phyloP scores from a whole-genome alignment of 2,888 invertebrate species.

The Cerceris ruficornis region DNA sequence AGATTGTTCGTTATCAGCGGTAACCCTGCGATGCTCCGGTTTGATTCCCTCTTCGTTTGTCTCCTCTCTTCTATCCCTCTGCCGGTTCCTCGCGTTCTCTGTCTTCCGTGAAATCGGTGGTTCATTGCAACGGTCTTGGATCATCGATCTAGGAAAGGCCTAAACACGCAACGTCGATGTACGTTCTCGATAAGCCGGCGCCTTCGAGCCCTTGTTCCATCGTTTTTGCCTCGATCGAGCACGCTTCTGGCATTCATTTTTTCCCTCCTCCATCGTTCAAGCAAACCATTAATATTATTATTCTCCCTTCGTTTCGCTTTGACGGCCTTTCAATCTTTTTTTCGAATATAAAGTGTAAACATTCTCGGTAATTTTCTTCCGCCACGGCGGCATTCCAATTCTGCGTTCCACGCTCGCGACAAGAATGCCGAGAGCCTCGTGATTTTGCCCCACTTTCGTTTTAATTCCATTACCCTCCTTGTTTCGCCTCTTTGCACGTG shows the following conservation, averaged over 20 bases:
- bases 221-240: conserved; percentile 9
- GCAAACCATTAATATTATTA: background rate
- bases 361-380: background rate
- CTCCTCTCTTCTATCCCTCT: conserved; percentile 3
- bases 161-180: conserved; percentile 50
- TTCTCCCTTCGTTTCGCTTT: conserved; percentile 1
- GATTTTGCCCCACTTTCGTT: conserved; percentile 2
- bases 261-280: background rate
- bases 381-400: background rate
- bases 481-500: background rate
- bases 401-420: background rate
- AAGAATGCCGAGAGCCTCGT: background rate
- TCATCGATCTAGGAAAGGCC: conserved; percentile 43
- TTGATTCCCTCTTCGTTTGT: conserved; percentile 51
- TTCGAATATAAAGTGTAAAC: background rate
- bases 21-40: conserved; percentile 60
- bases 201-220: conserved; percentile 4
- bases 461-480: background rate
- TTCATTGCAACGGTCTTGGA: conserved; percentile 26
- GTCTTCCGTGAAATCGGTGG: conserved; percentile 37
- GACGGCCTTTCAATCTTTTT: background rate
- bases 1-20: conserved; percentile 46
- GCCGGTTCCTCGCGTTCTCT: conserved; percentile 6
- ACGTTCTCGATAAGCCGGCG: conserved; percentile 44
- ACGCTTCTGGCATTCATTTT: background rate